Evolutionary conservation across 2,888 invertebrate genomes (phyloP).

Genomic region (Octodonta nipae): DNA sequence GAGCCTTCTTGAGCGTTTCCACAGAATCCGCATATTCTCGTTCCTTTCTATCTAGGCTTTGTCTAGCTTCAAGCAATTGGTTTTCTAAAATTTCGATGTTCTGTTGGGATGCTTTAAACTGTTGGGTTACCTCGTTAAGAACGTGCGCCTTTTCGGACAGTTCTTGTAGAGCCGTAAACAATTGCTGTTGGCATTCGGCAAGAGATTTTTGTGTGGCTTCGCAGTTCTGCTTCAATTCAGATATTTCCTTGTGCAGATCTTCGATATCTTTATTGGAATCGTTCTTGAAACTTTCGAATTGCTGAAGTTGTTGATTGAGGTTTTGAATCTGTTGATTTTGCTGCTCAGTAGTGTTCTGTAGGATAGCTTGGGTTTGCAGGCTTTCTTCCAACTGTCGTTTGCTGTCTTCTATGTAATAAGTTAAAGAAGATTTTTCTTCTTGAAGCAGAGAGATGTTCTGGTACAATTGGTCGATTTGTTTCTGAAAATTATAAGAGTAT

Average conservation of each 20-base stretch:
- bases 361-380: too few relatives aligned
- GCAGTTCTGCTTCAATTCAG: constrained; percentile 14
- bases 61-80: constrained; percentile 13
- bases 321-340: too few relatives aligned
- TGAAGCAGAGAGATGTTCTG: too few relatives aligned
- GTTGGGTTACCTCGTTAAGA: constrained; percentile 13
- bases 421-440: too few relatives aligned
- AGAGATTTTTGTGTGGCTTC: constrained; percentile 12
- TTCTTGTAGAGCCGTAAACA: constrained; percentile 13
- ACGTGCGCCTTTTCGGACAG: constrained; percentile 13
- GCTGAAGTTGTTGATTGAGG: constrained; percentile 17
- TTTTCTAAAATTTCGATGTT: constrained; percentile 13
- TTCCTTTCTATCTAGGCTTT: constrained; percentile 11
- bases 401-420: too few relatives aligned
- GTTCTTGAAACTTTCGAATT: constrained; percentile 14
- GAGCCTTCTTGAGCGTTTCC: constrained; percentile 14
- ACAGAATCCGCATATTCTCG: constrained; percentile 12
- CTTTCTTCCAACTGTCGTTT: too few relatives aligned
- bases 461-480: too few relatives aligned
- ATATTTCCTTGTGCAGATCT: constrained; percentile 18
- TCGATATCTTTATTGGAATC: constrained; percentile 22
- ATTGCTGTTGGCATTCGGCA: constrained; percentile 13
- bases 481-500: too few relatives aligned
- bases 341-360: too few relatives aligned
- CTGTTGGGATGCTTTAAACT: constrained; percentile 14